Evolutionary conservation across 2,888 invertebrate genomes (phyloP).

Genomic region (Aplocera efformata): DNA sequence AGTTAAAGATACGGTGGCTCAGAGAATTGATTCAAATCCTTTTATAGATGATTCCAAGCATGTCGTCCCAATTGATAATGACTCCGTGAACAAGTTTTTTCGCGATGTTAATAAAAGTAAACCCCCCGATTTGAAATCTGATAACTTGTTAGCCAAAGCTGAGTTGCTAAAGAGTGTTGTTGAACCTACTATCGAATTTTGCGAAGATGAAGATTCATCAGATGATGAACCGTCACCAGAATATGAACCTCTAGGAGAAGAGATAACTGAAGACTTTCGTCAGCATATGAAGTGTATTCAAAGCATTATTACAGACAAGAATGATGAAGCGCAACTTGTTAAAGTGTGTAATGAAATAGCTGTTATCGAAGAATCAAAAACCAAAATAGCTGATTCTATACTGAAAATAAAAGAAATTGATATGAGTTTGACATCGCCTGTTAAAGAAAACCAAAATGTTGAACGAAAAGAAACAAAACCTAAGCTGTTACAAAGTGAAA

Average conservation of each 20-base stretch:
- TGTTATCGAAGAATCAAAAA: constrained; percentile 15
- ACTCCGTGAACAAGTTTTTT: constrained; percentile 8
- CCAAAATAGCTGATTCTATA: constrained; percentile 9
- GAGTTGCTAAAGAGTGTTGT: not conserved
- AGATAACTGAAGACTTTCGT: constrained; percentile 29
- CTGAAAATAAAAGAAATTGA: not conserved
- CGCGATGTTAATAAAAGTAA: constrained; percentile 5
- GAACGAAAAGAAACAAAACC: constrained; percentile 1
- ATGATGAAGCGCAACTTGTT: constrained; percentile 25
- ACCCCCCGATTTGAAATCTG: constrained; percentile 14
- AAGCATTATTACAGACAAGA: constrained; percentile 26
- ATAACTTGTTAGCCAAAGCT: constrained; percentile 6
- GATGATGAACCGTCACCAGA: constrained; percentile 34
- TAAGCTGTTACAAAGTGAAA: not conserved
- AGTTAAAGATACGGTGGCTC: not conserved
- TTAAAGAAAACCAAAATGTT: not conserved
- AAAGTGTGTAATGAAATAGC: constrained; percentile 27
- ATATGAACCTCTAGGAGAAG: constrained; percentile 28
- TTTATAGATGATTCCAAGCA: constrained; percentile 12
- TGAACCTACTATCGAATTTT: constrained; percentile 6
- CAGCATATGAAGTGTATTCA: constrained; percentile 29
- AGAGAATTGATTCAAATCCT: constrained; percentile 2
- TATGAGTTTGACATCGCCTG: not conserved
- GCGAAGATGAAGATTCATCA: constrained; percentile 21
- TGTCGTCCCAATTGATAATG: constrained; percentile 3